Conservation (phyloP, 2,888 invertebrate species). For the Tubulanus polymorphus region DNA sequence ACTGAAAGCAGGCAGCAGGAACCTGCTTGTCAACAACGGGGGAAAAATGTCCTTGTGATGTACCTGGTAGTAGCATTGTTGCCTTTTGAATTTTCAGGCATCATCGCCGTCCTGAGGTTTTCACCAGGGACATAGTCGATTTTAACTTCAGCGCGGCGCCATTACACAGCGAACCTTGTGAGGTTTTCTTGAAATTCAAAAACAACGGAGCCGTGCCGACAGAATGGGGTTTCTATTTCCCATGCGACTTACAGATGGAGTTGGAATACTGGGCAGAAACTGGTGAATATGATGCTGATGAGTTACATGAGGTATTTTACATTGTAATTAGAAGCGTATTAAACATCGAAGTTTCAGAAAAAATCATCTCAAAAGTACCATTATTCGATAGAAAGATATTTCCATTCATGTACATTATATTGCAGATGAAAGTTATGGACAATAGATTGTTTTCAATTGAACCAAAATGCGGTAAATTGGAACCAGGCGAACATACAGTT, state of each 20-base stretch:
- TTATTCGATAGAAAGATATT: not conserved
- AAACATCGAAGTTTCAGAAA: too few species aligned
- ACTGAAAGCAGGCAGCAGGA: too few species aligned
- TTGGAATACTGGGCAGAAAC: slow-evolving; percentile 53
- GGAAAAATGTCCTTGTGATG: too few species aligned
- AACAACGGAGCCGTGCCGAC: slow-evolving; percentile 48
- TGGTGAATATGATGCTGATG: slow-evolving; percentile 49
- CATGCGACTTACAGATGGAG: slow-evolving; percentile 49
- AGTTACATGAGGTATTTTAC: slow-evolving; percentile 51
- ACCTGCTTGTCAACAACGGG: too few species aligned
- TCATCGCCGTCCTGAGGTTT: slow-evolving; percentile 35
- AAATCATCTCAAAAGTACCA: too few species aligned
- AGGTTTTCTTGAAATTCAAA: slow-evolving; percentile 48
- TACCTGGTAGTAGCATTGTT: too few species aligned
- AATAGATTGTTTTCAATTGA: slow-evolving; percentile 49
- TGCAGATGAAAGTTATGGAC: slow-evolving; percentile 52
- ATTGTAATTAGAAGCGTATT: too few species aligned
- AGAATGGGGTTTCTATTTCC: slow-evolving; percentile 51
- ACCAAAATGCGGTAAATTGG: slow-evolving; percentile 42
- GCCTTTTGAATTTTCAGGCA: slow-evolving; percentile 25
- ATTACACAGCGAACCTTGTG: slow-evolving; percentile 42
- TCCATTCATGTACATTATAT: not conserved
- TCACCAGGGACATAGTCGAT: slow-evolving; percentile 46
- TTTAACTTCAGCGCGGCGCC: slow-evolving; percentile 53
- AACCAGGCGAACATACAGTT: slow-evolving; percentile 42